phyloP scores from a whole-genome alignment of 2,797 vertebrate genomes.

The Acanthis flammea region DNA sequence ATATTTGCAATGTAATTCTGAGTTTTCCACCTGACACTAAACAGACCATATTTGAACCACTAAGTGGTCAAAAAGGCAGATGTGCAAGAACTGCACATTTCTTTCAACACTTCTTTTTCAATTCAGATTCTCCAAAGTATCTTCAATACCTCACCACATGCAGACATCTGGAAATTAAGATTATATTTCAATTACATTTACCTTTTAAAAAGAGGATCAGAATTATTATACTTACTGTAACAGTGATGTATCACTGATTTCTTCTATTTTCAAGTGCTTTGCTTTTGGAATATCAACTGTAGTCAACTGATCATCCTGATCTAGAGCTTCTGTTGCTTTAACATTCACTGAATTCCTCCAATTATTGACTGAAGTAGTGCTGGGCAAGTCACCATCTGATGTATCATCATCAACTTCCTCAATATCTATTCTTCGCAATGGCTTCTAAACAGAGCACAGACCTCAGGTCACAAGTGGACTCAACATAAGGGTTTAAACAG shows the following conservation, averaged over 20 bases:
- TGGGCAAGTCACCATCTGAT: neutral
- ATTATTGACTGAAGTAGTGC: neutral
- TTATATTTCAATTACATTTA: neutral
- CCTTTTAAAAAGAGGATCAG: neutral
- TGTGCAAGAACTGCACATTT: neutral
- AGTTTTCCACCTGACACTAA: neutral
- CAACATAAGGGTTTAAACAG: neutral
- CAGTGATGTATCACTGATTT: constrained; percentile 65
- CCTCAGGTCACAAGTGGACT: neutral
- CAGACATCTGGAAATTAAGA: neutral
- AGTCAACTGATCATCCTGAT: constrained; percentile 57
- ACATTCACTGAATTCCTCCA: neutral
- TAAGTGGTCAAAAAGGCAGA: neutral
- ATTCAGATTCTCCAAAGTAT: neutral
- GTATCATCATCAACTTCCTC: constrained; percentile 83
- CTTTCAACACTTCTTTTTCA: neutral
- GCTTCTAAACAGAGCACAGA: constrained; percentile 80
- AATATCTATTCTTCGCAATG: constrained; percentile 84
- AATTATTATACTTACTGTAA: constrained; percentile 66
- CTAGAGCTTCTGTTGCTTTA: constrained; percentile 13
- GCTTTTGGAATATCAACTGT: constrained; percentile 79
- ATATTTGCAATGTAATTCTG: neutral
- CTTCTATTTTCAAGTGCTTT: constrained; percentile 92
- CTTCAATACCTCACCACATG: neutral
- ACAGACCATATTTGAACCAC: neutral